A percentile compares a stretch with the other conserved stretches of the same genome.
Conservation (phyloP, 2,888 invertebrate genomes). For the Alsophila aescularia region DNA sequence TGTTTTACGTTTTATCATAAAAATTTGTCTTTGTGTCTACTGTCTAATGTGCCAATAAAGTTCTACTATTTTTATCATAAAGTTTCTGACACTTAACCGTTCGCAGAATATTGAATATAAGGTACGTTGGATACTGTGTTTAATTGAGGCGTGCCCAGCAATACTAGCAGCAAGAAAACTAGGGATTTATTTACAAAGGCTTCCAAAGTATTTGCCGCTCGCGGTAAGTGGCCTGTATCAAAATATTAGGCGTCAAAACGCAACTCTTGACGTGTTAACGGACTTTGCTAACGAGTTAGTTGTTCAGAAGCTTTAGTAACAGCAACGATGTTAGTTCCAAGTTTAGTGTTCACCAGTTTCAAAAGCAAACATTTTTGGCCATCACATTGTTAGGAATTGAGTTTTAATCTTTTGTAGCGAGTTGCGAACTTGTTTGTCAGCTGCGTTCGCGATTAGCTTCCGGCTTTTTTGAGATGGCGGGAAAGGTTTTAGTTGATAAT, state of each 20-base stretch:
- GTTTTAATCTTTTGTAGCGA: neutral
- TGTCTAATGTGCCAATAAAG: constrained; percentile 1
- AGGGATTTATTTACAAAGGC: constrained; percentile 45
- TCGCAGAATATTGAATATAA: neutral
- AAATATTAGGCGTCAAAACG: constrained; percentile 69
- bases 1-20: constrained; percentile 20
- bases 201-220: constrained; percentile 63
- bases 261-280: constrained; percentile 64
- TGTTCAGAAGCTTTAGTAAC: constrained; percentile 38
- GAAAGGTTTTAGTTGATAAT: too few relatives aligned
- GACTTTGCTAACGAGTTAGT: constrained; percentile 70
- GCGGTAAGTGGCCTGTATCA: constrained; percentile 59
- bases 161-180: constrained; percentile 18
- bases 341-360: constrained; percentile 53
- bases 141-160: constrained; percentile 4
- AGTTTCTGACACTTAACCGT: neutral
- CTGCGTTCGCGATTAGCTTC: neutral
- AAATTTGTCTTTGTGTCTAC: neutral
- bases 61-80: neutral
- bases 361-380: constrained; percentile 28
- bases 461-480: too few relatives aligned
- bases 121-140: constrained; percentile 19
- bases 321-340: constrained; percentile 42
- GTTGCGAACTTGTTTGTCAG: neutral
- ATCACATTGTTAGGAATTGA: constrained; percentile 21